These are phyloP conservation scores for Orussus abietinus DNA, from an alignment of 1,140 invertebrate species.

Conservation along the genomic window DNA sequence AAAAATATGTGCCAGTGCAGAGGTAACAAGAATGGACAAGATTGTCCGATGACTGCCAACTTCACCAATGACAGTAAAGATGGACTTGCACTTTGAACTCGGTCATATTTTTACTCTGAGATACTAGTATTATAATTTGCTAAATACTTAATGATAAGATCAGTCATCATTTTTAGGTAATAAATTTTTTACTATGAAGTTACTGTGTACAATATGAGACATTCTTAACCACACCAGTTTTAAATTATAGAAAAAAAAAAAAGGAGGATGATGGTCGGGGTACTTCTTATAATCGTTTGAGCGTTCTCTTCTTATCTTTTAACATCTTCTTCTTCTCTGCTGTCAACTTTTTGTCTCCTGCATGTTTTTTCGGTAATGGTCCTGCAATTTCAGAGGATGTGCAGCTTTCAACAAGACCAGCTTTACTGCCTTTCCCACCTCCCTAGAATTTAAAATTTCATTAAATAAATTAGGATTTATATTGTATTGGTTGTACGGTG, in stretches of 20 bases:
- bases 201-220: conserved; percentile 33
- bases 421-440: conserved; percentile 43
- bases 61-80: background rate
- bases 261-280: background rate
- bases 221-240: conserved; percentile 30
- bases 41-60: background rate
- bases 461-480: background rate
- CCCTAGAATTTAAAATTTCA: conserved; percentile 28
- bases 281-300: conserved; percentile 78
- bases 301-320: conserved; percentile 82
- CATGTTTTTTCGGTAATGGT: conserved; percentile 79
- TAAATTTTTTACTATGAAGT: conserved; percentile 35
- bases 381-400: conserved; percentile 57
- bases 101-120: background rate
- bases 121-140: conserved; percentile 27
- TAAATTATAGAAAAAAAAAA: conserved; percentile 29
- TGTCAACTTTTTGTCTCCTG: conserved; percentile 73
- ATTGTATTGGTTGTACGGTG: background rate
- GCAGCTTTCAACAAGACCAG: conserved; percentile 39
- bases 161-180: conserved; percentile 32
- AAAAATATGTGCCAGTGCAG: conserved; percentile 28
- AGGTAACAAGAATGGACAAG: background rate
- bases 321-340: conserved; percentile 74
- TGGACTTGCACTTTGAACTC: background rate
- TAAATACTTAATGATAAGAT: conserved; percentile 34